Percentiles rank a stretch among this genome's conserved stretches.
Conservation (phyloP, 2,888 invertebrate genomes). For the Ectropis crepuscularia region DNA sequence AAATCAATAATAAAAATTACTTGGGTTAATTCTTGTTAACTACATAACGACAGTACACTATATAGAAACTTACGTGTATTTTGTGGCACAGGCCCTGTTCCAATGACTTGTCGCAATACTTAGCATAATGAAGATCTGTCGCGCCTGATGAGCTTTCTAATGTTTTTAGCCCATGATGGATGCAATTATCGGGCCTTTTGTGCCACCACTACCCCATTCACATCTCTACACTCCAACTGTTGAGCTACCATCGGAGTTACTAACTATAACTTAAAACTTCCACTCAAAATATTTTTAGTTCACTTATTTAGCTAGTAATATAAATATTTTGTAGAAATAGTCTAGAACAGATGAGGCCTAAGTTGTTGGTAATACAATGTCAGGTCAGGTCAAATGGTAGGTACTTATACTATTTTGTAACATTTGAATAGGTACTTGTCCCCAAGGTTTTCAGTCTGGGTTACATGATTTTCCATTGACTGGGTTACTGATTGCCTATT, state of each 20-base stretch:
- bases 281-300: neutral
- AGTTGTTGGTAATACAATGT: constrained; percentile 11
- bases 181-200: constrained; percentile 21
- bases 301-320: neutral
- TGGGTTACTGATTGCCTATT: no score
- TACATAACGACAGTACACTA: no score
- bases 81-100: neutral
- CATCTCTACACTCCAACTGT: neutral
- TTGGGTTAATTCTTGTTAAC: no score
- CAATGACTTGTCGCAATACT: constrained; percentile 5
- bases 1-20: no score
- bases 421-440: neutral
- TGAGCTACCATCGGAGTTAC: neutral
- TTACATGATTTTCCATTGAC: no score
- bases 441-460: neutral
- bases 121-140: constrained; percentile 12
- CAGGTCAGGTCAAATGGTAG: constrained; percentile 14
- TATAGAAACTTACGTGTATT: neutral
- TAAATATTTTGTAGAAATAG: neutral
- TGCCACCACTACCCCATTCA: neutral
- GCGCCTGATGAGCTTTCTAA: constrained; percentile 16
- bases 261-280: neutral
- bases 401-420: neutral
- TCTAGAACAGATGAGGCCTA: constrained; percentile 13
- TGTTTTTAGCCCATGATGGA: constrained; percentile 15